These are phyloP conservation scores for Clarias magur DNA, from an alignment of 2,113 vertebrate genomes.

Conservation along the genomic window DNA sequence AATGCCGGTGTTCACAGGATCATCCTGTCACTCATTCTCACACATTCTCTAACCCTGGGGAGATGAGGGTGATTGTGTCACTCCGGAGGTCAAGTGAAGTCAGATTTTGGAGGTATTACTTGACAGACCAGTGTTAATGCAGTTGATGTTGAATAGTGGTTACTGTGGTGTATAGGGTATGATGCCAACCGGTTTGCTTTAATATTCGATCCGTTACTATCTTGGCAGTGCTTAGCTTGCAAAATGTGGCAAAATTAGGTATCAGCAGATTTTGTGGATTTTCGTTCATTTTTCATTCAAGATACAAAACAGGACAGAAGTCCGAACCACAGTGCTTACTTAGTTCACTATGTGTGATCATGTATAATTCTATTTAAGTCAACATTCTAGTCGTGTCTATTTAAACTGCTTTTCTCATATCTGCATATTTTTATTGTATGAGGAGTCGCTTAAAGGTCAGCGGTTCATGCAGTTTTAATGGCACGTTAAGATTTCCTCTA, in stretches of 20 bases:
- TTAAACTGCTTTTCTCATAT: not conserved
- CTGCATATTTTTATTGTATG: conserved; percentile 42
- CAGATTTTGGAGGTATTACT: not conserved
- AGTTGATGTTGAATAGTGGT: not conserved
- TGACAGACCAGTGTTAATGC: not conserved
- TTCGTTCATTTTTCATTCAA: not conserved
- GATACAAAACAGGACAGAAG: not conserved
- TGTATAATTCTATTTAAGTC: not conserved
- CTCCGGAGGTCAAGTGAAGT: conserved; percentile 23
- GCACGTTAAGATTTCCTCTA: conserved; percentile 10
- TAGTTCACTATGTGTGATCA: not conserved
- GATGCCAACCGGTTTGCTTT: not conserved
- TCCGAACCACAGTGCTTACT: not conserved
- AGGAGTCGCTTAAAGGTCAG: conserved; percentile 69
- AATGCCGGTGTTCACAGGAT: conserved; percentile 55
- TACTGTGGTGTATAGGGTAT: conserved; percentile 24
- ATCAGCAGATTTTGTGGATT: not conserved
- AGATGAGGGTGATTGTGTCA: conserved; percentile 13
- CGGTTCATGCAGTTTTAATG: conserved; percentile 76
- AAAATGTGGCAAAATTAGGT: not conserved
- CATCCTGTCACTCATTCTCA: conserved; percentile 63
- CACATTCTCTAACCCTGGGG: conserved; percentile 39
- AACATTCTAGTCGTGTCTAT: not conserved
- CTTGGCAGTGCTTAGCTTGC: not conserved
- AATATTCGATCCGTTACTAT: not conserved